Evolutionary conservation across 92 coral and sea anemone genomes (phyloP).

Genomic region (Pocillopora meandrina): DNA sequence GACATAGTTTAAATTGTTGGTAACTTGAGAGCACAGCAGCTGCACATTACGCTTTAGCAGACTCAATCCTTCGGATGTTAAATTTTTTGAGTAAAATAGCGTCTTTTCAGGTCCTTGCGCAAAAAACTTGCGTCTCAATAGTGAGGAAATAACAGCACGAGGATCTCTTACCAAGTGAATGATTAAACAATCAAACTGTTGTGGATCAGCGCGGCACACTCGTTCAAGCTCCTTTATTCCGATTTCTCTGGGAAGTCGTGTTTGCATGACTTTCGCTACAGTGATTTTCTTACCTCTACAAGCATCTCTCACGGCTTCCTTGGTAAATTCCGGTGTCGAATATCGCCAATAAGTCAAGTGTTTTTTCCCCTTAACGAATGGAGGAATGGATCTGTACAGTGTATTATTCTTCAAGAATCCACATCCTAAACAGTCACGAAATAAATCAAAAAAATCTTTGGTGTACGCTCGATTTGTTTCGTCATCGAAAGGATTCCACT

Average conservation of each 20-base stretch:
- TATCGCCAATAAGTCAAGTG: background rate
- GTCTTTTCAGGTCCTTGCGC: background rate
- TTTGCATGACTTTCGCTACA: conserved; percentile 31
- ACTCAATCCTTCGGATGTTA: conserved; percentile 18
- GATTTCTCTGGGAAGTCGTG: conserved; percentile 13
- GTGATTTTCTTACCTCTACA: conserved; percentile 11
- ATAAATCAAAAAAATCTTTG: background rate
- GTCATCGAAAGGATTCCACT: conserved; percentile 1
- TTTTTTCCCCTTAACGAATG: background rate
- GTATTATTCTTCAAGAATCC: background rate
- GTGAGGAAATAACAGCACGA: conserved; percentile 47
- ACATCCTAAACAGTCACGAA: conserved; percentile 4
- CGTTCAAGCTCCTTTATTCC: conserved; percentile 10
- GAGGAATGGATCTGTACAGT: background rate
- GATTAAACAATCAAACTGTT: conserved; percentile 15
- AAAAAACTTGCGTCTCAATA: conserved; percentile 7
- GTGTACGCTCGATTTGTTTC: background rate
- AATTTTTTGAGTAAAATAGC: background rate
- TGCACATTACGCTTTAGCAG: conserved; percentile 2
- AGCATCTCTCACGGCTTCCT: conserved; percentile 1
- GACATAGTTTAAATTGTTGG: conserved; percentile 25
- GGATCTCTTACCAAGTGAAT: conserved; percentile 43
- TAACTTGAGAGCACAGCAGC: conserved; percentile 33
- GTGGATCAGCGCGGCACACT: conserved; percentile 12
- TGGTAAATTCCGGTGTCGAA: background rate